Conservation (phyloP, 2,113 vertebrate species). For the Solea senegalensis region DNA sequence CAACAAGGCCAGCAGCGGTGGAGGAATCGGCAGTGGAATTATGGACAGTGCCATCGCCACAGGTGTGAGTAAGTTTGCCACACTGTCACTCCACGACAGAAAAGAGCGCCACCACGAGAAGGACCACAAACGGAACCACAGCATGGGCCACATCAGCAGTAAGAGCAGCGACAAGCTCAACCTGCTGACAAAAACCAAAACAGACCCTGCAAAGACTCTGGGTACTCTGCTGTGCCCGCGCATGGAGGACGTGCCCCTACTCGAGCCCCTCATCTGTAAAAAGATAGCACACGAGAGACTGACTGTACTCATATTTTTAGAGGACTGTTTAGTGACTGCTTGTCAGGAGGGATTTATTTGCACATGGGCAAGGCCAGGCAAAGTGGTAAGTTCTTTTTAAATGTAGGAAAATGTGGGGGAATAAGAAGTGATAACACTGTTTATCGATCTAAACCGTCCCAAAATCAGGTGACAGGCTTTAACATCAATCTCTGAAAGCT, state of each 20-base stretch:
- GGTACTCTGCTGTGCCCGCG: constrained; percentile 95
- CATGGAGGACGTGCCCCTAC: constrained; percentile 98
- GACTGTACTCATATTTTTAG: constrained; percentile 99
- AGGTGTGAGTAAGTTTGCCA: constrained; percentile 97
- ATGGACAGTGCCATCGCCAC: constrained; percentile 92
- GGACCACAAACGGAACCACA: constrained; percentile 99
- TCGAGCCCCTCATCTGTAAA: constrained; percentile 99
- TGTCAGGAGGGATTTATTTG: constrained; percentile 99
- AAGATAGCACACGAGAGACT: constrained; percentile 99
- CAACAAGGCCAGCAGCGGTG: constrained; percentile 82
- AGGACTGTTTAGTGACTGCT: constrained; percentile 99
- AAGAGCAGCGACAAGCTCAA: constrained; percentile 99
- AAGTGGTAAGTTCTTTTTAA: constrained; percentile 95
- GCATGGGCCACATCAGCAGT: constrained; percentile 99
- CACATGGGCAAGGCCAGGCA: constrained; percentile 99
- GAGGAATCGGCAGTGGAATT: constrained; percentile 81
- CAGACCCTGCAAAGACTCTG: constrained; percentile 96
- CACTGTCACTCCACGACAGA: constrained; percentile 95
- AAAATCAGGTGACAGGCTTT: constrained; percentile 17
- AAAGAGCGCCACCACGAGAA: constrained; percentile 96
- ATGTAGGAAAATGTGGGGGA: constrained; percentile 58
- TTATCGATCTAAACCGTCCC: constrained; percentile 22
- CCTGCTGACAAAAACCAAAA: constrained; percentile 83
- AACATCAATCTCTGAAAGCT: constrained; percentile 28
- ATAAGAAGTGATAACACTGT: constrained; percentile 20